Base-by-base conservation (phyloP, 2,797 vertebrate species). In the Aplochiton taeniatus region DNA sequence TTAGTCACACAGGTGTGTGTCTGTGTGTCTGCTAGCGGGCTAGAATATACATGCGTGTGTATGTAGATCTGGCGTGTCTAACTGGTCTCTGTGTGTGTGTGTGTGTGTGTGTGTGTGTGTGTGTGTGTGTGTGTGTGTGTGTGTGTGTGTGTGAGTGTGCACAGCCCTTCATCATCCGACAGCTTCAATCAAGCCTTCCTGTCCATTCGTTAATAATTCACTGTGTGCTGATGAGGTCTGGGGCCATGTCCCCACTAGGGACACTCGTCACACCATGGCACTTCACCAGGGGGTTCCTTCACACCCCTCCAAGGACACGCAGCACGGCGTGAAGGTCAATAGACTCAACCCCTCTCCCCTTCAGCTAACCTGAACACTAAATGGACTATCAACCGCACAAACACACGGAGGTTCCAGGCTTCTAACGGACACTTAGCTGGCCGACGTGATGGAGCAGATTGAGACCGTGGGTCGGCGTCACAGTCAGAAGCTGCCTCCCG, bases 291-390 rank as follows among this genome's bases (percentile, higher is more conserved):
- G 52, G 20, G 19, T 4, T 8, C 13, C 8, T 48, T 48, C 10
- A 48, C 52, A 54, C 9, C 50, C 14, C 50, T n/a, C 14, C 13
- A 9, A 9, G 50, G 50, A 16, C 18, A 18, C 17, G n/a, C 16
- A 18, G 44, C 49, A 11, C 31, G 54, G 53, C 48, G 8, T 63
- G 78, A 83, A 81, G 78, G 75, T 78, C 77, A 51, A 20, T 72
- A 63, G 69, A 44, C 49, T 13, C 69, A 82, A 70, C 66, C 68
- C 31, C 31, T 3, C 31, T 31, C 31, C 31, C 31, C 31, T 6
- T 31, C 31, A 31, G 31, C 31, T 6, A 31, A 31, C 31, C 31
- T 31, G 3, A 31, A 31, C 31, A 31, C 31, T 2, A 31, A 31
- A 31, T 31, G 6, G 31, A 2, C 31, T 6, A 31, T 31, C 31